These are phyloP conservation scores for Otolemur crassicaudatus DNA, from an alignment of 2,797 vertebrate species.

Conservation along the genomic window DNA sequence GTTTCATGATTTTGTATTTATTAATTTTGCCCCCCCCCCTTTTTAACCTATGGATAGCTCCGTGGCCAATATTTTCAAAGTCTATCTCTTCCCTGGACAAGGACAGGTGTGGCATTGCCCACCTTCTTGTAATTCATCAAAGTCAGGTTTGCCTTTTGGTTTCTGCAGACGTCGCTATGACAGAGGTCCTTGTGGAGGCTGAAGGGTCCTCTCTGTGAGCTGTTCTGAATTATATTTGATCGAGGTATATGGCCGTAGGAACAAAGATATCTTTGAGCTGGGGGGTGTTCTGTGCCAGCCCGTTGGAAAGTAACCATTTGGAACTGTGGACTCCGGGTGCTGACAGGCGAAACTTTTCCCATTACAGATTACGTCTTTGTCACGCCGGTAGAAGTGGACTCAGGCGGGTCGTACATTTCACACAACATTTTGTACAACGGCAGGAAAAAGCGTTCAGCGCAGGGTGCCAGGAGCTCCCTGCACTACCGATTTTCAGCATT, in stretches of 20 bases:
- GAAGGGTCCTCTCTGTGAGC: background rate
- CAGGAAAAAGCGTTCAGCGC: constrained; percentile 92
- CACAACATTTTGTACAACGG: constrained; percentile 91
- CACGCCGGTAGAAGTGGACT: constrained; percentile 95
- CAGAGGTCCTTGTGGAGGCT: no score
- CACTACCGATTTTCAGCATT: constrained; percentile 96
- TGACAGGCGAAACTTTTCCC: constrained; percentile 79
- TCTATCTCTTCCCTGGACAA: background rate
- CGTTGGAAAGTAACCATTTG: background rate
- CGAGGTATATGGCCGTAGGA: background rate
- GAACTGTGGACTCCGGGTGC: background rate
- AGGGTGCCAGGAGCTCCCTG: constrained; percentile 86
- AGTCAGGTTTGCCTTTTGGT: background rate
- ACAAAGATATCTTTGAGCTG: background rate
- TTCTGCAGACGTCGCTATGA: background rate
- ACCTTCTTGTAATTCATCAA: background rate
- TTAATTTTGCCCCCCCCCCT: background rate
- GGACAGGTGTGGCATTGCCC: background rate
- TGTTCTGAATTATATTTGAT: background rate
- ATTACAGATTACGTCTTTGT: constrained; percentile 95
- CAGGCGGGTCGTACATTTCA: constrained; percentile 91
- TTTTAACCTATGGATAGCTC: background rate
- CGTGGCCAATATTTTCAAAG: background rate
- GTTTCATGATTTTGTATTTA: background rate
- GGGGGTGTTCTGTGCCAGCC: background rate